Evolutionary conservation across 2,888 invertebrate genomes (phyloP), one percentile per base, ranked within the genome.

Genomic region (Allolobophora icterica): DNA sequence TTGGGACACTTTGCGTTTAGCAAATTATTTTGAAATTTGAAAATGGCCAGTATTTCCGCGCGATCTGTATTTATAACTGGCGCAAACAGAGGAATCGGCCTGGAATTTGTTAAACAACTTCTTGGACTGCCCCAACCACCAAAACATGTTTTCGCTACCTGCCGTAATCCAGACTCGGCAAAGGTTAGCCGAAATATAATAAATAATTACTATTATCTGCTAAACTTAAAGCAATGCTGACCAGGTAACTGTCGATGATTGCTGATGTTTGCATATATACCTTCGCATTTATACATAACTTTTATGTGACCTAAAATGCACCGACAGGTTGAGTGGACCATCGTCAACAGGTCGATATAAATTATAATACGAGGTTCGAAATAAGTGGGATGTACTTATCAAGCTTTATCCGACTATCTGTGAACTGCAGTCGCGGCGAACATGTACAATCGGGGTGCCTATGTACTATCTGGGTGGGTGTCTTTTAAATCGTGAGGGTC

Each of bases 61-160:
- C 89, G 83, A 89, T 91, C 92, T 24, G 92, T 93, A 11, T 91
- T 92, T 89, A 92, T 93, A 89, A 92, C 93, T 35, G 93, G 92
- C 38, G 92, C 92, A 38, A 92, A 90, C 91, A 83, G 92, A 84
- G 92, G 93, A 0, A 89, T 92, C 89, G 93, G 92, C 30, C 58
- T 93, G 91, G 93, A 92, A 90, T 89, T 92, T 35, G 92, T 92
- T 24, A 90, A 91, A 35, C 92, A 93, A 89, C 84, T 92, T 21
- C 90, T 92, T 6, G 35, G 45, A 11, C 89, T 91, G 89, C 90
- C 91, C 1, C n/a, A 89, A 13, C 91, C 91, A 8, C 92, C 93
- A 15, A 90, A 91, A 11, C 91, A 92, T 38, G 35, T 93, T 13
- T 92, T 92, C 89, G 93, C 92, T 34, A 92, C 92, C 21, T 92